Evolutionary conservation across 2,113 vertebrate genomes (phyloP).

Genomic region (Cebus imitator): DNA sequence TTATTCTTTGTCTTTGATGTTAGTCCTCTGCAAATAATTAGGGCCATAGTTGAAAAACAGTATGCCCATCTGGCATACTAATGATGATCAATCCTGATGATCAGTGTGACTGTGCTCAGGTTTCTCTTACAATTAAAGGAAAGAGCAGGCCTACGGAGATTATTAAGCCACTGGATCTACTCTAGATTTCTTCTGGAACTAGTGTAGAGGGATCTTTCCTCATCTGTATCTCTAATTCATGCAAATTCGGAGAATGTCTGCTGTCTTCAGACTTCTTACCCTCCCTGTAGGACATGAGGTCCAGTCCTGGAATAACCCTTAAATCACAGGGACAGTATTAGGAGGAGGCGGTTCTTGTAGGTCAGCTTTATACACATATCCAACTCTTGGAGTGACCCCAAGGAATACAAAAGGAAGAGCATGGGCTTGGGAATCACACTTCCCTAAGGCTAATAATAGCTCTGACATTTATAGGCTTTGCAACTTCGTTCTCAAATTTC

Average conservation of each 20-base stretch:
- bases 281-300: not conserved
- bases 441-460: not conserved
- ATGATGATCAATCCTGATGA: not conserved
- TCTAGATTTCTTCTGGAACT: not conserved
- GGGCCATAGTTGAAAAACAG: not conserved
- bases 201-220: not conserved
- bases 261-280: not conserved
- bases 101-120: not conserved
- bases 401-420: not conserved
- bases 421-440: not conserved
- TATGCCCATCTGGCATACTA: not conserved
- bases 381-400: not conserved
- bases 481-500: not conserved
- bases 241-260: not conserved
- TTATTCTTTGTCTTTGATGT: conserved; percentile 30
- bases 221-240: not conserved
- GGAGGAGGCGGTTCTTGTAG: not conserved
- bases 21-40: not conserved
- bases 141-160: not conserved
- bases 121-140: not conserved
- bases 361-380: not conserved
- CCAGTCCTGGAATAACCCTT: not conserved
- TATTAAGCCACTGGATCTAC: not conserved
- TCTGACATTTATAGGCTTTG: not conserved
- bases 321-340: not conserved